Evolutionary conservation across 1,140 invertebrate species (phyloP), one percentile per base, ranked within the genome.

Genomic region (Drosophila micromelanica): DNA sequence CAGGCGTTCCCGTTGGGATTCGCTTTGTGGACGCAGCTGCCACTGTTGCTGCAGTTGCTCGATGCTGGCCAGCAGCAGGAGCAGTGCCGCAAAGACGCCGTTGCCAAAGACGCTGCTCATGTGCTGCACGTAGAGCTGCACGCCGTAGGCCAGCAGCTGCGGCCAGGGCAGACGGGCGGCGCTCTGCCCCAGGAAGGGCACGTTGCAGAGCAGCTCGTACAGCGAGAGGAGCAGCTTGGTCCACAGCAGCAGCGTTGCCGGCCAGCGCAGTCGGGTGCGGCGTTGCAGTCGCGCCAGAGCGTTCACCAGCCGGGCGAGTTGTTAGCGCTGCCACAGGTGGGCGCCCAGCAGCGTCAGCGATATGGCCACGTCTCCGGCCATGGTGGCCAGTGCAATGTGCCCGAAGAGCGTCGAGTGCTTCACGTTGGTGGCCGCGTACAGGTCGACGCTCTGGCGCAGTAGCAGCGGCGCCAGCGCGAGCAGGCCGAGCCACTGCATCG

Each of bases 81-180:
- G 73, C 49, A 90, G 35, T 0, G 71, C 78, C 0, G 61, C 79
- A n/a, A 89, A 89, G 1, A 90, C 43, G 17, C 80, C 79, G 11
- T 90, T 90, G 0, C 73, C 70, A 46, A 80, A 89, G 17, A 89
- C 74, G 48, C 70, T 90, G 74, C 73, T 75, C 48, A 89, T 61
- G 9, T 90, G 89, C 15, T 90, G 87, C 13, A 87, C 71, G 27
- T 90, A 91, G 0, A 90, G 74, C 17, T 87, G 73, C 9, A 84
- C 20, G 2, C 69, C 67, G 46, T 80, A 90, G 15, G 82, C 72
- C 7, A 72, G 1, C 0, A 90, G 62, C 11, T 82, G 87, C 2
- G 45, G 38, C 70, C 82, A 82, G 9, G 79, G 73, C 51, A 90
- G 69, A 3, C 60, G 73, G 5, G 55, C 13, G 0, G 71, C 79